Percentiles rank a stretch among this genome's conserved stretches.
These are phyloP conservation scores for Pentalonia nigronervosa DNA, from an alignment of 1,140 invertebrate species.

Conservation along the genomic window DNA sequence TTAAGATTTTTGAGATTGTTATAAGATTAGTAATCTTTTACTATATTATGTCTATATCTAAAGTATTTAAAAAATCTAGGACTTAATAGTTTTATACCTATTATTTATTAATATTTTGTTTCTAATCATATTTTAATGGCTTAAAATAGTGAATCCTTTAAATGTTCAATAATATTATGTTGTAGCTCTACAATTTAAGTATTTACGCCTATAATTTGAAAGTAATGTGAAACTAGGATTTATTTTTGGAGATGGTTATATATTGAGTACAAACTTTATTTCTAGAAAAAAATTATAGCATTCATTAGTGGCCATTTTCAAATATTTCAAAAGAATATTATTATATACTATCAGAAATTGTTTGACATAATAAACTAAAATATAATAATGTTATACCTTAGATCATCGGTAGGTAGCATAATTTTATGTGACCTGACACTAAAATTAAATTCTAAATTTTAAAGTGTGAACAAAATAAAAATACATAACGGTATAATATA, in stretches of 20 bases:
- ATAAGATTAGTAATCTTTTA: not conserved
- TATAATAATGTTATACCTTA: not conserved
- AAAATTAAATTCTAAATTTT: not conserved
- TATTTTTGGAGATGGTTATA: not conserved
- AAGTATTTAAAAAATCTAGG: not conserved
- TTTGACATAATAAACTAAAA: not conserved
- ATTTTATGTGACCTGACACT: not conserved
- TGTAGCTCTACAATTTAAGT: not conserved
- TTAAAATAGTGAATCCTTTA: not conserved
- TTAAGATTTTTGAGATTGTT: not conserved
- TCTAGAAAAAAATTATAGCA: not conserved
- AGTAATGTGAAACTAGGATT: not conserved
- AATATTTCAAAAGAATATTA: not conserved
- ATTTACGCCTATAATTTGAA: not conserved
- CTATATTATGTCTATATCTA: not conserved
- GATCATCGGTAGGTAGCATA: not conserved
- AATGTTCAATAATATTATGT: too few relatives aligned
- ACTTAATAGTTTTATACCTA: not conserved
- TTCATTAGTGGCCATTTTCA: not conserved
- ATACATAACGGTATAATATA: too few relatives aligned
- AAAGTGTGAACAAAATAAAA: not conserved
- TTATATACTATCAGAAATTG: too few relatives aligned
- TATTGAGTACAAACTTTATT: too few relatives aligned
- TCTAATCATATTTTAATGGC: not conserved
- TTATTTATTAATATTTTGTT: not conserved